phyloP scores from a whole-genome alignment of 2,113 vertebrate species.

The Morone chrysops region DNA sequence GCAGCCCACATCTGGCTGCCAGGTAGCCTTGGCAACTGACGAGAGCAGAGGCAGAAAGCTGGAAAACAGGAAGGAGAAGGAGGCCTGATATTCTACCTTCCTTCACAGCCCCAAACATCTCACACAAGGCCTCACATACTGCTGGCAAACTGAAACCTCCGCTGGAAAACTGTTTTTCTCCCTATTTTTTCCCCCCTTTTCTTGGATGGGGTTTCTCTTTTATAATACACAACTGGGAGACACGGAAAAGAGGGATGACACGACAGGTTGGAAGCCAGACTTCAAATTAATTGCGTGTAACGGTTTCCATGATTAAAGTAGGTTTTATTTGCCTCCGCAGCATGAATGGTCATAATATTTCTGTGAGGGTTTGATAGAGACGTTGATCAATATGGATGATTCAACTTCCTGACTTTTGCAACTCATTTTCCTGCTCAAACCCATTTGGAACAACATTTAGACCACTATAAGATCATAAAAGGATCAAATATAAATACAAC shows the following conservation, averaged over 20 bases:
- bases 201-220: slow-evolving; percentile 19
- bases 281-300: not conserved
- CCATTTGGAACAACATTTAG: not conserved
- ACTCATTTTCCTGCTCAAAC: not conserved
- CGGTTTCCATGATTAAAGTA: slow-evolving; percentile 6
- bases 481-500: not conserved
- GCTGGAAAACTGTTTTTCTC: slow-evolving; percentile 14
- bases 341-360: not conserved
- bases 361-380: not conserved
- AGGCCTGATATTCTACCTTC: slow-evolving; percentile 45
- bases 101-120: slow-evolving; percentile 38
- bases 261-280: not conserved
- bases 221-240: slow-evolving; percentile 10
- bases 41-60: slow-evolving; percentile 34
- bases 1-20: slow-evolving; percentile 63
- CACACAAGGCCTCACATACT: slow-evolving; percentile 39
- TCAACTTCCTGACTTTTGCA: slow-evolving; percentile 10
- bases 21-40: slow-evolving; percentile 63
- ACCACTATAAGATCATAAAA: not conserved
- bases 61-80: slow-evolving; percentile 61
- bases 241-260: slow-evolving; percentile 10
- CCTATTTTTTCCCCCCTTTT: not conserved
- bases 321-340: rapidly evolving
- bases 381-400: not conserved
- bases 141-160: slow-evolving; percentile 36